Conservation (phyloP, 2,888 invertebrate species). For the Gasteruption jaculator region DNA sequence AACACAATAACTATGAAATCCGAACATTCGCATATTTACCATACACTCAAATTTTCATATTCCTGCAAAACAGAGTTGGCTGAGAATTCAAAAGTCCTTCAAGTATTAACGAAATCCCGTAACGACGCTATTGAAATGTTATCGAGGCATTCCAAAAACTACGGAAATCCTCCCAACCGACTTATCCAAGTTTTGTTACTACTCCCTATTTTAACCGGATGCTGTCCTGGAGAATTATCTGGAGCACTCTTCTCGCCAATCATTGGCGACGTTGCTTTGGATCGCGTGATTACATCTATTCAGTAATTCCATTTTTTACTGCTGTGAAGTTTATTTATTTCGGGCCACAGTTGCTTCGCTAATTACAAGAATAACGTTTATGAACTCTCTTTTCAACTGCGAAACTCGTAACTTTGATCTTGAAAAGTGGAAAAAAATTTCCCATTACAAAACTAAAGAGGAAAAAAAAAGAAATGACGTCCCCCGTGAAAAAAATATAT, state of each 20-base stretch:
- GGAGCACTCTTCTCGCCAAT: conserved; percentile 39
- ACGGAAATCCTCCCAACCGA: conserved; percentile 29
- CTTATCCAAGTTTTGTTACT: conserved; percentile 36
- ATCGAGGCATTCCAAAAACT: conserved; percentile 31
- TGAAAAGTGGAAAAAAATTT: no score
- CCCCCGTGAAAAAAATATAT: no score
- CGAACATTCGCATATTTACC: no score
- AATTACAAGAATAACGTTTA: no score
- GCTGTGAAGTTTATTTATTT: no score
- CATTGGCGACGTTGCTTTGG: conserved; percentile 38
- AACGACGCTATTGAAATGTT: conserved; percentile 33
- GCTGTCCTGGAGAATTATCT: conserved; percentile 38
- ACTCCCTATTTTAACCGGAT: conserved; percentile 36
- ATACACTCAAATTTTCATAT: conserved; percentile 1
- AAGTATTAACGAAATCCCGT: conserved; percentile 29
- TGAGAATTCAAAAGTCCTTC: conserved; percentile 27
- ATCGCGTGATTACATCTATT: conserved; percentile 41
- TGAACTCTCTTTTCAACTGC: no score
- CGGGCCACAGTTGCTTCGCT: no score
- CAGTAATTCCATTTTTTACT: conserved; percentile 24
- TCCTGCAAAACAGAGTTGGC: conserved; percentile 34
- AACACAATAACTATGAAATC: background rate
- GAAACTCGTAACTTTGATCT: no score
- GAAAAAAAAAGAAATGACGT: no score
- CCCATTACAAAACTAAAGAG: no score